These are phyloP conservation scores for Dipodomys stephensi DNA, from an alignment of 2,113 vertebrate species.

Conservation along the genomic window DNA sequence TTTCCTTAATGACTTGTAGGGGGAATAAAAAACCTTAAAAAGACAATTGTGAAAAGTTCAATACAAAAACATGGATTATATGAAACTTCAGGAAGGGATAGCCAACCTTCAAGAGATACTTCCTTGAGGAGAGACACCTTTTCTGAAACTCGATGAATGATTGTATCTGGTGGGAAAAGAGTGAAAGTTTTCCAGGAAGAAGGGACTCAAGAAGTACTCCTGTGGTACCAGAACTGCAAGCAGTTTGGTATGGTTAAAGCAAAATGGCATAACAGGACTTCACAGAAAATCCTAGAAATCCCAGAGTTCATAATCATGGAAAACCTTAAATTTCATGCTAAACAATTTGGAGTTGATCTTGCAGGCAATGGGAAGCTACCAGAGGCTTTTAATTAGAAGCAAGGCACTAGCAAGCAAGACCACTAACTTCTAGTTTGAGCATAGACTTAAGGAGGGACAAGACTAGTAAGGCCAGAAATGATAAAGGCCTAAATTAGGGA, in stretches of 20 bases:
- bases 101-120: background rate
- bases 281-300: constrained; percentile 44
- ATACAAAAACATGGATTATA: background rate
- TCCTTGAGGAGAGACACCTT: constrained; percentile 9
- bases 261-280: constrained; percentile 17
- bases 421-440: background rate
- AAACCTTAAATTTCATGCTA: background rate
- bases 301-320: background rate
- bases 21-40: constrained; percentile 10
- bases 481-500: background rate
- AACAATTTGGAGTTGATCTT: constrained; percentile 23
- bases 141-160: background rate
- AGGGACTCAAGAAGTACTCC: background rate
- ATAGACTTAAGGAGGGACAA: background rate
- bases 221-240: background rate
- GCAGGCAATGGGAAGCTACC: background rate
- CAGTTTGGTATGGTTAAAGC: background rate
- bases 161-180: background rate
- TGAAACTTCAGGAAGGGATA: constrained; percentile 22
- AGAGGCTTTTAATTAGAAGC: constrained; percentile 16
- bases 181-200: background rate
- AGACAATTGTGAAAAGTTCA: background rate
- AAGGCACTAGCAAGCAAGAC: too few relatives aligned
- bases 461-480: background rate
- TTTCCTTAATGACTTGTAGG: too few relatives aligned